Percentiles rank a stretch among this genome's conserved stretches.
Conservation (phyloP, 2,888 invertebrate genomes). For the Pachymerium ferrugineum region DNA sequence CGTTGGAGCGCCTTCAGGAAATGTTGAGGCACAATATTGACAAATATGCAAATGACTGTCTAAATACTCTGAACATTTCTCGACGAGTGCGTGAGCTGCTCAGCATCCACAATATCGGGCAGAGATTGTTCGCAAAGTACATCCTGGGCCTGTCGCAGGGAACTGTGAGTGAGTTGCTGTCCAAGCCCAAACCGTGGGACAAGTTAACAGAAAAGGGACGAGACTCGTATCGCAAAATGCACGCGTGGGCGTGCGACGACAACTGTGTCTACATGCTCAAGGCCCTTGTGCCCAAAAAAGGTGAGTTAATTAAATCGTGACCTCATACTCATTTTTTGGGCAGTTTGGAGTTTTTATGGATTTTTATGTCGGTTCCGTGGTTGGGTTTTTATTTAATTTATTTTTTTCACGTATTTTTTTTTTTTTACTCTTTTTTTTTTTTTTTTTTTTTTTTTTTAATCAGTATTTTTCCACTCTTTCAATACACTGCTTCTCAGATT, state of each 20-base stretch:
- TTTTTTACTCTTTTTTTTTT: not conserved
- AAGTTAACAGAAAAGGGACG: constrained; percentile 98
- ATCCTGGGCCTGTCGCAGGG: constrained; percentile 95
- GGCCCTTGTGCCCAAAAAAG: constrained; percentile 96
- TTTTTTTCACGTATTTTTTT: not conserved
- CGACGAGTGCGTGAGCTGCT: constrained; percentile 86
- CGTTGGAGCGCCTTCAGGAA: constrained; percentile 72
- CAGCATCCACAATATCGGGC: constrained; percentile 96
- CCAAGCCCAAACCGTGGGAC: constrained; percentile 99
- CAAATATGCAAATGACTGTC: constrained; percentile 85
- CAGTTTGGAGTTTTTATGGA: not conserved
- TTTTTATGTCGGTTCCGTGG: not conserved
- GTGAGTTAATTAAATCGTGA: constrained; percentile 50
- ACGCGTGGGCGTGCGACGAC: constrained; percentile 98
- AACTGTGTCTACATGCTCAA: constrained; percentile 94
- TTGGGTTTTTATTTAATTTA: not conserved
- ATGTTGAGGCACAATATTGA: constrained; percentile 93
- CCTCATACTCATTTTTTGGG: constrained; percentile 1
- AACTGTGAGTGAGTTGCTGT: constrained; percentile 94
- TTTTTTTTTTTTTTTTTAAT: not conserved
- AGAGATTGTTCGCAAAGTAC: constrained; percentile 96
- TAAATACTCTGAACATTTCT: constrained; percentile 90
- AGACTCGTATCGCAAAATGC: constrained; percentile 99
- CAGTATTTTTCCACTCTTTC: not conserved
- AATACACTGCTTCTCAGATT: too few relatives aligned